These are phyloP conservation scores for Leptinotarsa undecemlineata DNA, from an alignment of 1,140 invertebrate species.

Conservation along the genomic window DNA sequence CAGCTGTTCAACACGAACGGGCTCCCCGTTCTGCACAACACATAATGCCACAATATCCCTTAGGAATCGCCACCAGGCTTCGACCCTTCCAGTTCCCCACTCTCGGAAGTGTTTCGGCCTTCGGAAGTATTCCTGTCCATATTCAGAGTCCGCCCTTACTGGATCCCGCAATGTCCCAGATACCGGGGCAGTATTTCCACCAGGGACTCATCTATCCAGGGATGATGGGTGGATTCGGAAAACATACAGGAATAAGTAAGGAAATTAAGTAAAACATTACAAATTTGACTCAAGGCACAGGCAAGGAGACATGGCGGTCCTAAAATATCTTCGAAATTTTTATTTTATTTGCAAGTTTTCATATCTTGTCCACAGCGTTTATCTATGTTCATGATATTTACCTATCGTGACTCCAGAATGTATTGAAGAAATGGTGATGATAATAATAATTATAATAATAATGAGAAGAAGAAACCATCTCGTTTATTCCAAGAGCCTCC, in stretches of 20 bases:
- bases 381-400: too few species aligned
- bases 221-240: constrained; percentile 45
- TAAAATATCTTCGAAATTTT: too few species aligned
- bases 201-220: constrained; percentile 50
- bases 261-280: too few species aligned
- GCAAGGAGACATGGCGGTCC: too few species aligned
- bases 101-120: constrained; percentile 55
- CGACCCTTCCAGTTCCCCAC: constrained; percentile 51
- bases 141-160: constrained; percentile 48
- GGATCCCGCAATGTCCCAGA: constrained; percentile 32
- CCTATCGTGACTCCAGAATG: too few species aligned
- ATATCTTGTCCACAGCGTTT: too few species aligned
- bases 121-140: constrained; percentile 58
- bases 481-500: too few species aligned
- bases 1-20: constrained; percentile 89
- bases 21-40: constrained; percentile 67
- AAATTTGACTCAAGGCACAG: too few species aligned
- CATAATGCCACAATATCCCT: constrained; percentile 50
- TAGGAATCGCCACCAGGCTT: constrained; percentile 50
- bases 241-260: constrained; percentile 40
- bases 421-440: too few species aligned
- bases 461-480: too few species aligned
- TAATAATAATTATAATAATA: too few species aligned
- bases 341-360: too few species aligned
- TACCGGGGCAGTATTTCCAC: constrained; percentile 44